Evolutionary conservation across 1,140 invertebrate species (phyloP), one percentile per base, ranked within the genome.

Genomic region (Bombus confusus): DNA sequence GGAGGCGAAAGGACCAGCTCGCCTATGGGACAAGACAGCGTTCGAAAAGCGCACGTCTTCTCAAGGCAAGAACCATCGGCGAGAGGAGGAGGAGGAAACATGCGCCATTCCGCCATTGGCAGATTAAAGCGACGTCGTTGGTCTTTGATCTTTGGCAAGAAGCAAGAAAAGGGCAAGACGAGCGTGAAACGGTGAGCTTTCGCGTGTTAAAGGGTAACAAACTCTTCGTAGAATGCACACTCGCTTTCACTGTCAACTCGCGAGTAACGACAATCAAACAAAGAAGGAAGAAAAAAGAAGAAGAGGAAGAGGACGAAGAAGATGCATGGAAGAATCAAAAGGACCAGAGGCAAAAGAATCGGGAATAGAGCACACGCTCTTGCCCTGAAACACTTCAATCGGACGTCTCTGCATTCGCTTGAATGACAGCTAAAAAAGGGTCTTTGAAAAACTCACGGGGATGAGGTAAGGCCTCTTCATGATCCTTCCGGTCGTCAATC

Each of bases 91-190:
- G 52, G 47, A 59, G 39, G 76, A 82, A 83, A 71, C 78, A 76
- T 68, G 52, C 80, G 52, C 39, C 72, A 73, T 88, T 88, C 83
- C 66, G 86, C 84, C 91, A 92, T 91, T 90, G 92, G 90, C 87
- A 92, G 91, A 93, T 93, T 92, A 92, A 93, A 92, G 88, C 83
- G 83, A 90, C 80, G 62, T 64, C 73, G 57, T 69, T 81, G 68
- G 83, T 78, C 92, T 93, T 92, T 93, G 87, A 91, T 89, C 87
- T 86, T 62, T 57, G 59, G 47, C 39, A 74, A 80, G 77, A 68
- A 80, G 84, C 66, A 73, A 80, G 81, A 77, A 83, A 87, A 85
- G 87, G 86, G 86, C 37, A 47, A 64, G 78, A 39, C 59, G 75
- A 74, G 47, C 71, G 75, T 78, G 85, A 92, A 91, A 88, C 87